Base-by-base conservation (phyloP, 1,140 invertebrate species). In the Leptestheria dahalacensis region DNA sequence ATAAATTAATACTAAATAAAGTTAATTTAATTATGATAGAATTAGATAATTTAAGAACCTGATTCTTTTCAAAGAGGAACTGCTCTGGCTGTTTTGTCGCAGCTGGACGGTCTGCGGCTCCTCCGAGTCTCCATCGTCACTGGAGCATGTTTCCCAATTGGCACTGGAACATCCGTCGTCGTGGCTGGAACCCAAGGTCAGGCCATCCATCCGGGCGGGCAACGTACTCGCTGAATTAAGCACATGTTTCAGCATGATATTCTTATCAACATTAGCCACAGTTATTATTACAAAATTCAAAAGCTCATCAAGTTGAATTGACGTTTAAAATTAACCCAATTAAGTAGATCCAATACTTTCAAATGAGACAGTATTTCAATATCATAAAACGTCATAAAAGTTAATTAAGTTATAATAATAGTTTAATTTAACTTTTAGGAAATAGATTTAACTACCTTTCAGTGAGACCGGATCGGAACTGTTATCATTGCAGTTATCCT, bases 111-210 rank as follows among this genome's bases (percentile, higher is more conserved):
- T 29, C 33, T 41, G 33, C 6, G 33, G 33, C 33, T 41, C 33
- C 33, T n/a, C n/a, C 6, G 33, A 15, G 6, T 41, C 33, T 6
- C 33, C 53, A 11, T 55, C 53, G 15, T 55, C 26, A 12, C 33
- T 33, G 28, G 53, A 55, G 10, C 53, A 55, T 20, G 53, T 55
- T 18, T 55, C 53, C 53, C 53, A 55, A 9, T 33, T 55, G 26
- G 53, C 21, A 18, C 33, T 41, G 33, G 33, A 41, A 41, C 33
- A 41, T 41, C 33, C 33, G 33, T 41, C 33, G 53, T 33, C 53
- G 9, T 55, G 53, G 33, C 6, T 41, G 6, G 33, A 15, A 9
- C 33, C 33, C 33, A 55, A 28, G 33, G 25, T 33, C 53, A 55
- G 18, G 1, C 26, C 53, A n/a, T 29, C 33, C 53, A 55, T 55